Conservation (phyloP, 2,888 invertebrate genomes). For the Brassicogethes aeneus region DNA sequence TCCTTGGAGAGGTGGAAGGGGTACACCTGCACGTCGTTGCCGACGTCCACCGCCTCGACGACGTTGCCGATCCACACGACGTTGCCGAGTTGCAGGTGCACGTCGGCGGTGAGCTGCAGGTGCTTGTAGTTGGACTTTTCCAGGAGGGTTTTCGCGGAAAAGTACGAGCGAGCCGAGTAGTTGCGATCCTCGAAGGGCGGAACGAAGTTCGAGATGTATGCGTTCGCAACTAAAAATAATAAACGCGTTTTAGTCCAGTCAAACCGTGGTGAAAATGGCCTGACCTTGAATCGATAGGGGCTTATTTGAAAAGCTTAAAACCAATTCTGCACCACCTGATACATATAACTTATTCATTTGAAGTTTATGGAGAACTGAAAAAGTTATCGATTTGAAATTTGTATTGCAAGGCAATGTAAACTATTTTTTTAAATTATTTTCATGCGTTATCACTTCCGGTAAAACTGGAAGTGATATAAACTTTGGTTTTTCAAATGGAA, state of each 20-base stretch:
- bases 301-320: not conserved
- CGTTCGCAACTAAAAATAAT: constrained; percentile 16
- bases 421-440: too few relatives aligned
- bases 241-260: too few relatives aligned
- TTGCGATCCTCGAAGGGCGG: constrained; percentile 30
- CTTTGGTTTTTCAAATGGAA: too few relatives aligned
- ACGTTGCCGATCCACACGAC: constrained; percentile 57
- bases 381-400: too few relatives aligned
- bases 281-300: too few relatives aligned
- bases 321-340: too few relatives aligned
- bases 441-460: too few relatives aligned
- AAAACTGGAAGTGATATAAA: too few relatives aligned
- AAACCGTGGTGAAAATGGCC: too few relatives aligned
- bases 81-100: constrained; percentile 50
- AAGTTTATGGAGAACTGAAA: too few relatives aligned
- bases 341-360: too few relatives aligned
- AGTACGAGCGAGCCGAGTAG: constrained; percentile 22
- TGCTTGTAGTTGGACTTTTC: constrained; percentile 20
- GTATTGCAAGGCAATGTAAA: too few relatives aligned
- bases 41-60: constrained; percentile 45
- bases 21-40: constrained; percentile 38
- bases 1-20: constrained; percentile 47
- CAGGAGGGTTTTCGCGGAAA: constrained; percentile 14
- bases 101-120: constrained; percentile 38
- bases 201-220: constrained; percentile 28